phyloP scores from a whole-genome alignment of 2,797 vertebrate species.

The Nothura maculosa region DNA sequence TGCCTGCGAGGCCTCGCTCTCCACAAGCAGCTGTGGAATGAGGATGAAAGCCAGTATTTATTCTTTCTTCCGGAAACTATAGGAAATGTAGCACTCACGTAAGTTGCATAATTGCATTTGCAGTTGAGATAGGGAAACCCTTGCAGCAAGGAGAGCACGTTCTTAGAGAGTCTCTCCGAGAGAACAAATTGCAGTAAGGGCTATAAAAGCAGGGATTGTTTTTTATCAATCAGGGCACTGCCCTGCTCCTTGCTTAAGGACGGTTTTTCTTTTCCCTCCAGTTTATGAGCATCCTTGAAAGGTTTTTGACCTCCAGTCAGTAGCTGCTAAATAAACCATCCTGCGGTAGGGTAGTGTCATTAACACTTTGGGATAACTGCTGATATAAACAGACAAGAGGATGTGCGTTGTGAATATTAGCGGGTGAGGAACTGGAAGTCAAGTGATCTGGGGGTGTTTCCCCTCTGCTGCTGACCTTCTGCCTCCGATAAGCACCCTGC shows the following conservation, averaged over 20 bases:
- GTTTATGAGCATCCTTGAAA: neutral
- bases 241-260: neutral
- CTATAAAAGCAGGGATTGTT: neutral
- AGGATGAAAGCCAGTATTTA: constrained; percentile 67
- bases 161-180: neutral
- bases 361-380: neutral
- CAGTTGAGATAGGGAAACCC: neutral
- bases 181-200: rapidly evolving
- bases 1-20: constrained; percentile 43
- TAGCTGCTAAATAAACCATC: neutral
- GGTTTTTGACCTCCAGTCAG: neutral
- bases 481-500: neutral
- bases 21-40: constrained; percentile 69
- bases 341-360: neutral
- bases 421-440: constrained; percentile 40
- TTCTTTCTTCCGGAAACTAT: constrained; percentile 67
- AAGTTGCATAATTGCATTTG: neutral
- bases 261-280: neutral
- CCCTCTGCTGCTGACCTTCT: neutral
- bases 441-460: neutral
- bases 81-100: constrained; percentile 10
- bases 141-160: rapidly evolving
- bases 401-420: neutral
- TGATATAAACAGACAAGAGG: neutral
- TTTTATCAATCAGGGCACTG: neutral